Conservation (phyloP, 2,797 vertebrate species). For the Fistularia commersonii region DNA sequence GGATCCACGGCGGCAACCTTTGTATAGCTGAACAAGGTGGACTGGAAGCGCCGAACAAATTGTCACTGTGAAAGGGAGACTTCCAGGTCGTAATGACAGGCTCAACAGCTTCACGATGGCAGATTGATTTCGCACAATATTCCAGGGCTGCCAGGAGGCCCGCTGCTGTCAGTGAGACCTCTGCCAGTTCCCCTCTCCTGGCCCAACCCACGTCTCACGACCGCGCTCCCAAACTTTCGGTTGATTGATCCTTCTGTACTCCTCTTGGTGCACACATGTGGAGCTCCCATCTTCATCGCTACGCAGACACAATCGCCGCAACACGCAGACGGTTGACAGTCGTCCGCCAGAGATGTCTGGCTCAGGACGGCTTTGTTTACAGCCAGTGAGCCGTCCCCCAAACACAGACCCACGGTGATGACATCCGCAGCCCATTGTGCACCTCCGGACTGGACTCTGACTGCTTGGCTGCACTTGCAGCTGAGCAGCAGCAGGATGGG, state of each 20-base stretch:
- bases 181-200: slow-evolving; percentile 60
- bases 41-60: slow-evolving; percentile 64
- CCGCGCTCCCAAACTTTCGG: slow-evolving; percentile 4
- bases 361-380: slow-evolving; percentile 42
- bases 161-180: slow-evolving; percentile 71
- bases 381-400: slow-evolving; percentile 25
- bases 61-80: slow-evolving; percentile 64
- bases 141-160: slow-evolving; percentile 61
- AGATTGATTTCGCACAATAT: slow-evolving; percentile 71
- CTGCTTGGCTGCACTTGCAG: slow-evolving; percentile 37
- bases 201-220: slow-evolving; percentile 41
- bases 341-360: too few species aligned
- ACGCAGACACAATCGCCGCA: slow-evolving; percentile 30
- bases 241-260: slow-evolving; percentile 6
- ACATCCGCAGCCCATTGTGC: slow-evolving; percentile 46
- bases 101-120: slow-evolving; percentile 59
- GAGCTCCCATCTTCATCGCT: too few species aligned
- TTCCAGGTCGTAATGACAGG: slow-evolving; percentile 64
- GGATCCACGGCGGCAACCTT: slow-evolving; percentile 53
- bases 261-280: neutral
- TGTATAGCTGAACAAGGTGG: slow-evolving; percentile 44
- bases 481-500: slow-evolving; percentile 36
- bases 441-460: slow-evolving; percentile 35
- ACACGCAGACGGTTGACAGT: slow-evolving; percentile 38
- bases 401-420: slow-evolving; percentile 9